phyloP scores from a whole-genome alignment of 1,140 invertebrate genomes.

The Drosophila subpulchrella region DNA sequence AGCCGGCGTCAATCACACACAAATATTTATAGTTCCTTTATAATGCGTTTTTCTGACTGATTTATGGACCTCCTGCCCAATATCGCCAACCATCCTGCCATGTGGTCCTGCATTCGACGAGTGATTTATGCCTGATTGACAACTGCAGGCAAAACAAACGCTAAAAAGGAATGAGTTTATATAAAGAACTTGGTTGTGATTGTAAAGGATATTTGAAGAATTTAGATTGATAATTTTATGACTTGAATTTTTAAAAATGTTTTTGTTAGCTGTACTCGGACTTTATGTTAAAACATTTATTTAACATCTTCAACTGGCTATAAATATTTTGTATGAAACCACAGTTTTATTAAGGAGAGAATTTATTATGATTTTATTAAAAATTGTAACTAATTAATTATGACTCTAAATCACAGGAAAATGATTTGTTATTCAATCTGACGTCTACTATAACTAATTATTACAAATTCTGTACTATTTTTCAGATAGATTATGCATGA shows the following conservation, averaged over 20 bases:
- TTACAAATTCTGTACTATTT: no score
- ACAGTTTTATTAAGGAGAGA: no score
- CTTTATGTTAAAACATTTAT: no score
- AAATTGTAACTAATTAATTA: no score
- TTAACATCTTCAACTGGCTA: no score
- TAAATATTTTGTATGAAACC: no score
- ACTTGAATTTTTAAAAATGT: not conserved
- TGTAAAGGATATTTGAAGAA: not conserved
- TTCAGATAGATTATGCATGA: no score
- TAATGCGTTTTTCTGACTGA: constrained; percentile 37
- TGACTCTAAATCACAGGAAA: no score
- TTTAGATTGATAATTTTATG: not conserved
- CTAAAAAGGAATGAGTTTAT: not conserved
- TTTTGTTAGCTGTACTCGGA: no score
- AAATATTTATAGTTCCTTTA: constrained; percentile 45
- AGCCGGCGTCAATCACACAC: constrained; percentile 34
- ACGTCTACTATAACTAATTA: no score
- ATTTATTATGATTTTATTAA: no score
- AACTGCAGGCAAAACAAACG: constrained; percentile 8
- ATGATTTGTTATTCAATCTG: no score
- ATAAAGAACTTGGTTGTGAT: not conserved
- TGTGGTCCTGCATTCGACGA: constrained; percentile 14
- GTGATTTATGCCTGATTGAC: constrained; percentile 40
- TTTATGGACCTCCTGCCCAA: constrained; percentile 22
- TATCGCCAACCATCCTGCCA: constrained; percentile 2